Evolutionary conservation across 1,140 invertebrate genomes (phyloP).

Genomic region (Leptinotarsa defecta): DNA sequence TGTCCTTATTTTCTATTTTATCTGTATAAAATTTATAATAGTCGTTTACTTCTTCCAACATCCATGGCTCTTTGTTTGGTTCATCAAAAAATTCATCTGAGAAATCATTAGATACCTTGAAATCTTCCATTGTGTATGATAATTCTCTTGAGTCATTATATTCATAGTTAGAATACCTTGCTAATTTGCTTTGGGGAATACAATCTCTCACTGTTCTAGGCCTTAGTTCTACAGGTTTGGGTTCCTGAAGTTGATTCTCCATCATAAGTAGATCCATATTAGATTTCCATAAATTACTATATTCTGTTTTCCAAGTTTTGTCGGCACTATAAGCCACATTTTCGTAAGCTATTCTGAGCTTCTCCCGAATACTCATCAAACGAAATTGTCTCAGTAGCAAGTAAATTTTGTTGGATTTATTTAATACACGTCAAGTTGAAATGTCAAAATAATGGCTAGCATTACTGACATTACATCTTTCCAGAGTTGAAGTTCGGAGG

Average conservation of each 20-base stretch:
- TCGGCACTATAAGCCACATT: slow-evolving; percentile 25
- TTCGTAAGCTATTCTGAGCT: slow-evolving; percentile 25
- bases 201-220: slow-evolving; percentile 46
- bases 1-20: neutral
- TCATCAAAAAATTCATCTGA: slow-evolving; percentile 23
- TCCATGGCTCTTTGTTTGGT: slow-evolving; percentile 48
- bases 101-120: slow-evolving; percentile 19
- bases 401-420: slow-evolving; percentile 16
- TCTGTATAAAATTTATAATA: slow-evolving; percentile 30
- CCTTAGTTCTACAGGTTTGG: slow-evolving; percentile 14
- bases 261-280: slow-evolving; percentile 18
- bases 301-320: slow-evolving; percentile 21
- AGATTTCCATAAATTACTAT: neutral
- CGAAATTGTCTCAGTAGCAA: slow-evolving; percentile 9
- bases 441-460: slow-evolving; percentile 26
- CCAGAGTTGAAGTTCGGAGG: slow-evolving; percentile 5
- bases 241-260: slow-evolving; percentile 15
- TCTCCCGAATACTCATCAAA: slow-evolving; percentile 27
- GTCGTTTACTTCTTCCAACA: slow-evolving; percentile 50
- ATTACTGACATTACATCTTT: slow-evolving; percentile 10
- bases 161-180: slow-evolving; percentile 48
- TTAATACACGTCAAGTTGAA: slow-evolving; percentile 13
- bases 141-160: slow-evolving; percentile 51
- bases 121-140: slow-evolving; percentile 43
- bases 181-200: slow-evolving; percentile 51